These are phyloP conservation scores for Scopus umbretta DNA, from an alignment of 2,113 vertebrate species.

Conservation along the genomic window DNA sequence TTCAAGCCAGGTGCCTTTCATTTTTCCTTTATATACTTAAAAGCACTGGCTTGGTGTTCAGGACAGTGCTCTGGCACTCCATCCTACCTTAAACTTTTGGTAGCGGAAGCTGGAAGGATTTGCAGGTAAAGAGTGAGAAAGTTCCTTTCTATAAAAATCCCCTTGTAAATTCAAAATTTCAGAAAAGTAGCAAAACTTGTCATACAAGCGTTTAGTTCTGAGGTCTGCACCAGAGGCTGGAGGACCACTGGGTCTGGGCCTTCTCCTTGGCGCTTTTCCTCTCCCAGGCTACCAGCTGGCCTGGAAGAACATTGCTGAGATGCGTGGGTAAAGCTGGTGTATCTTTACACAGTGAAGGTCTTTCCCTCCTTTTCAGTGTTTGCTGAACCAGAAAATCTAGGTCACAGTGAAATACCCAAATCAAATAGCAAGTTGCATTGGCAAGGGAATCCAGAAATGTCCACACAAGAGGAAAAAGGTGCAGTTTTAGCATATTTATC, in stretches of 20 bases:
- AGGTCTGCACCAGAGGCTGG: background rate
- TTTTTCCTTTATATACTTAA: background rate
- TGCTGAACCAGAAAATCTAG: background rate
- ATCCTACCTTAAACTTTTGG: background rate
- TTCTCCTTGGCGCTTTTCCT: background rate
- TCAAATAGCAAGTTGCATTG: background rate
- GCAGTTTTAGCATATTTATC: background rate
- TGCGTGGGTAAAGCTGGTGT: background rate
- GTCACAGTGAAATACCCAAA: background rate
- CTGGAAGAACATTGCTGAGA: background rate
- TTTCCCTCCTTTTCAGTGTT: background rate
- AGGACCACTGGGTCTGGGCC: background rate
- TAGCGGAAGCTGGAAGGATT: background rate
- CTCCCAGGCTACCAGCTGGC: background rate
- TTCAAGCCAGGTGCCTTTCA: background rate
- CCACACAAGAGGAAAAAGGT: background rate
- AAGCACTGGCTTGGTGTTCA: background rate
- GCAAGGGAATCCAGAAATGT: background rate
- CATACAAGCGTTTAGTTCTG: background rate
- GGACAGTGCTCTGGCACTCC: background rate
- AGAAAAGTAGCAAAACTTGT: background rate
- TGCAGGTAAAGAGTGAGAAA: background rate
- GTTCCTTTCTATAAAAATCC: background rate
- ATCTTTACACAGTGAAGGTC: background rate
- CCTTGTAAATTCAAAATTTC: background rate